These are phyloP conservation scores for Oncorhynchus masou DNA, from an alignment of 2,113 vertebrate species.

Conservation along the genomic window DNA sequence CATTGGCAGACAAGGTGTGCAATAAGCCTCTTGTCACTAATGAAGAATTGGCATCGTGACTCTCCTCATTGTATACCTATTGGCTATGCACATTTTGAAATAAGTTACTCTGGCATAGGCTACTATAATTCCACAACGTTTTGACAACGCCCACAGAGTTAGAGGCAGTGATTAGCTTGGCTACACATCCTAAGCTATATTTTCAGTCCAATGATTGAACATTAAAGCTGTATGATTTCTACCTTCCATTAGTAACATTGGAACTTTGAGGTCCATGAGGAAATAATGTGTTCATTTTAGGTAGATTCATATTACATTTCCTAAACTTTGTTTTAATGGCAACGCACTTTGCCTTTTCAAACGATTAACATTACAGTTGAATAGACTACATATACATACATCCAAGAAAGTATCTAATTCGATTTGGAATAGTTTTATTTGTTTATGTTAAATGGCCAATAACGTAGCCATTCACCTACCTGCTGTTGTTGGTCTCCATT, in stretches of 20 bases:
- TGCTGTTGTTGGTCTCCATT: conserved; percentile 90
- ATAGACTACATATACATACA: neutral
- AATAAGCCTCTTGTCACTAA: too few relatives aligned
- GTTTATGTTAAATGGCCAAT: neutral
- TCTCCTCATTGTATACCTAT: neutral
- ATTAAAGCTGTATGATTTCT: neutral
- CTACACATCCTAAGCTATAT: too few relatives aligned
- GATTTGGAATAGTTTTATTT: neutral
- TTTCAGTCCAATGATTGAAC: neutral
- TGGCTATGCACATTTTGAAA: neutral
- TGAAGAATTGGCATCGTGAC: neutral
- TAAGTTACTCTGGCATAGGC: neutral
- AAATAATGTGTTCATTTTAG: neutral
- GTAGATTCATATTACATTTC: neutral
- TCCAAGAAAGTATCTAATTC: too few relatives aligned
- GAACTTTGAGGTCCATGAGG: neutral
- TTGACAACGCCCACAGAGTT: conserved; percentile 18
- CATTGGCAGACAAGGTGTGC: too few relatives aligned
- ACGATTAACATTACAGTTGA: neutral
- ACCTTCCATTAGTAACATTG: neutral
- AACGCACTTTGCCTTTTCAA: neutral
- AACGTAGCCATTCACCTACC: conserved; percentile 65
- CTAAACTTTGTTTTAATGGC: neutral
- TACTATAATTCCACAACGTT: neutral
- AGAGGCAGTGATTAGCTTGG: neutral